A percentile compares a stretch with the other conserved stretches of the same genome.
Evolutionary conservation across 2,113 vertebrate species (phyloP).

Genomic region (Brienomyrus longianalis): DNA sequence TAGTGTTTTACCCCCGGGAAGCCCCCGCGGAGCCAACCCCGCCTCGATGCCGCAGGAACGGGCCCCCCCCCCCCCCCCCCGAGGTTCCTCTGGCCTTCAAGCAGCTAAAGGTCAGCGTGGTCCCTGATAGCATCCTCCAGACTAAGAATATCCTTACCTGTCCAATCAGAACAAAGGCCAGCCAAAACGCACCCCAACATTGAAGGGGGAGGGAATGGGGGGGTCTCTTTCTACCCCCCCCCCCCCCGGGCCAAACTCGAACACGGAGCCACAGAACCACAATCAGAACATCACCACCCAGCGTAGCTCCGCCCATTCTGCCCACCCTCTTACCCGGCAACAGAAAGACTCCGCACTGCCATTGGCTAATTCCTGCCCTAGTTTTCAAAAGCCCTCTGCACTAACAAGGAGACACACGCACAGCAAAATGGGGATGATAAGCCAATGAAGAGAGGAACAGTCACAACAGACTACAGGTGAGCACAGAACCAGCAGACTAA

Average conservation of each 20-base stretch:
- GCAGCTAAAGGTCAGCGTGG: not conserved
- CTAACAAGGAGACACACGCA: conserved; percentile 38
- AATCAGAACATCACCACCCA: not conserved
- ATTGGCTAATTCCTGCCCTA: not conserved
- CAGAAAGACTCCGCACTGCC: not conserved
- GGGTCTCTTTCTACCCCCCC: not conserved
- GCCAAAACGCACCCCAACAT: not conserved
- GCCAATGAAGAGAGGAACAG: conserved; percentile 51
- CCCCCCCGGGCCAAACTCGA: not conserved
- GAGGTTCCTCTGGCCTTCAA: not conserved
- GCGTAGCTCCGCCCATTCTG: not conserved
- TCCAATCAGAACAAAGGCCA: not conserved
- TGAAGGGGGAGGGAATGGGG: not conserved
- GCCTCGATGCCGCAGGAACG: no score
- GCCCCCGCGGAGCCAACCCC: no score
- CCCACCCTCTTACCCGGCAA: not conserved
- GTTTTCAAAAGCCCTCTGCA: not conserved
- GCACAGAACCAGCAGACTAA: conserved; percentile 47
- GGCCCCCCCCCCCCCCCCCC: not conserved
- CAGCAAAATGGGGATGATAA: conserved; percentile 56
- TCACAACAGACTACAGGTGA: conserved; percentile 51
- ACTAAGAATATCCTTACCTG: not conserved
- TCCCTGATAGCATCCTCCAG: not conserved
- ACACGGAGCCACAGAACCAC: not conserved
- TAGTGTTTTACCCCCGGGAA: no score